phyloP scores from a whole-genome alignment of 2,113 vertebrate genomes.

The Lasiurus cinereus region DNA sequence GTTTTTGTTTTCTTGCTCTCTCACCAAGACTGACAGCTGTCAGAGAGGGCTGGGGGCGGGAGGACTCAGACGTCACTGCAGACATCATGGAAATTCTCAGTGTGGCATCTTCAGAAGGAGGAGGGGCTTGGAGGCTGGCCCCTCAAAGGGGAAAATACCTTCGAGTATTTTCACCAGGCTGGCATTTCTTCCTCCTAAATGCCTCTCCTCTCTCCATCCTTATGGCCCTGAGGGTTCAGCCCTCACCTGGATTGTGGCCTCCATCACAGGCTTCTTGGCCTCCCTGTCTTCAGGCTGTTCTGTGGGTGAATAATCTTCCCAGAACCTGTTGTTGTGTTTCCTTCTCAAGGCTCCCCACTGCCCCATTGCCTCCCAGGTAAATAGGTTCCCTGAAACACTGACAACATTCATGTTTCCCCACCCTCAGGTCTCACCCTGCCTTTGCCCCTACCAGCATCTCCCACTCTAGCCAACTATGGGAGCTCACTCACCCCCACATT shows the following conservation, averaged over 20 bases:
- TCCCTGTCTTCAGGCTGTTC: not conserved
- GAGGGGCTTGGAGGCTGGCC: constrained; percentile 16
- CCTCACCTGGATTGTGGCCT: not conserved
- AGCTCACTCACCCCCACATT: rapidly evolving
- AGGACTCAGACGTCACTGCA: constrained; percentile 32
- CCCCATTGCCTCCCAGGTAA: rapidly evolving
- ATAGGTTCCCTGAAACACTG: not conserved
- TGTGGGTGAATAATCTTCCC: not conserved
- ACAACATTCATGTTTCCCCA: not conserved
- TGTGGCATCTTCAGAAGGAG: constrained; percentile 46
- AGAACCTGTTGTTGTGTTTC: not conserved
- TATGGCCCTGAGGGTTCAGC: not conserved
- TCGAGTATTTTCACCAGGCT: no score
- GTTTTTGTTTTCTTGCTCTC: not conserved
- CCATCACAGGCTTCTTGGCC: not conserved
- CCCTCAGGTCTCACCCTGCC: not conserved
- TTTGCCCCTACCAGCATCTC: not conserved
- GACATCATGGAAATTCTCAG: constrained; percentile 72
- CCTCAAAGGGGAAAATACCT: constrained; percentile 31
- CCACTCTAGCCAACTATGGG: no score
- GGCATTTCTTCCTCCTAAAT: not conserved
- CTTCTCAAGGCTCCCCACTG: not conserved
- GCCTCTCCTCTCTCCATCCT: constrained; percentile 9
- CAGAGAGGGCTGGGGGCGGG: not conserved
- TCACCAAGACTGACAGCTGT: constrained; percentile 31